Base-by-base conservation (phyloP, 2,888 invertebrate species). In the Hydraecia micacea region DNA sequence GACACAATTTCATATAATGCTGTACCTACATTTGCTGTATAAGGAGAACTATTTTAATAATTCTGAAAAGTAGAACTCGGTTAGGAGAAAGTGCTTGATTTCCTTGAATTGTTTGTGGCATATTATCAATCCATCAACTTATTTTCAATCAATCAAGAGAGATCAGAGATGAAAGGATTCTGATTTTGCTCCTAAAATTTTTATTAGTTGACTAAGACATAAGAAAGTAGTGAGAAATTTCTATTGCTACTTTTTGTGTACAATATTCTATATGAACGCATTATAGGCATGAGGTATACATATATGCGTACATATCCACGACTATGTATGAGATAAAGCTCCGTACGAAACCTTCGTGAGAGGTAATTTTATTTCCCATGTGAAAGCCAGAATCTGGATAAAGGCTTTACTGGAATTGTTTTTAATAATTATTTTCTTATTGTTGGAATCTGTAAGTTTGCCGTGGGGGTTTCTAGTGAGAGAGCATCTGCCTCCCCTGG, bases 401-500 rank as follows among this genome's bases (percentile, higher is more conserved):
- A 90, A 88, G 66, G 74, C 67, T 86, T 88, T 79, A 86, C 89
- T 90, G 89, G 89, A 91, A 93, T 91, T 92, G 90, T 92, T 93
- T 92, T 92, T 91, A 93, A 92, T 94, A 92, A 94, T 94, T 93
- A 95, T 95, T 96, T 95, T 96, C 93, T 95, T 94, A 94, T 93
- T 94, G 93, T 95, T 91, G 93, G 93, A 93, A 94, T 95, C 94
- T 91, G 93, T 93, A 91, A 92, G 92, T 92, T 93, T 93, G 95
- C 96, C 95, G 91, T 91, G 90, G 94, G 96, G 96, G 95, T 95
- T 95, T 95, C 91, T 90, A 92, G 90, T 89, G 90, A 91, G 90
- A 91, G 92, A 93, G 93, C 96, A 96, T 96, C 96, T 96, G 96
- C 96, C 93, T 95, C 95, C 95, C 94, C 87, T 90, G 92, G 95